Evolutionary conservation across 2,888 invertebrate species (phyloP).

Genomic region (Hymenopus coronatus): DNA sequence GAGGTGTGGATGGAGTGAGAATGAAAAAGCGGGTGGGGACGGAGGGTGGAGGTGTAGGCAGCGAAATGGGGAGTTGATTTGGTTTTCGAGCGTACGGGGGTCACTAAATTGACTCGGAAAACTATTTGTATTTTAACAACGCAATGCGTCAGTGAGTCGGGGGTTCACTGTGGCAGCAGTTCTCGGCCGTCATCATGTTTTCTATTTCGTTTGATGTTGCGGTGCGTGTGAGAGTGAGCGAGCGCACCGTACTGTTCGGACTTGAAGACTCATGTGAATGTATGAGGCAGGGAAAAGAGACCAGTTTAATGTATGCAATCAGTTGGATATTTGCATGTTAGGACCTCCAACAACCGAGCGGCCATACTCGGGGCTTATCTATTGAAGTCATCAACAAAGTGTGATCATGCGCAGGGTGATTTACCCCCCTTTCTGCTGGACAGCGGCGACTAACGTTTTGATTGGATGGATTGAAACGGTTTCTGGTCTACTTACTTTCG

Average conservation of each 20-base stretch:
- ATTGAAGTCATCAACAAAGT: conserved; percentile 24
- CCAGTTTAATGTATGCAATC: conserved; percentile 30
- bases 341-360: background rate
- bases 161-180: background rate
- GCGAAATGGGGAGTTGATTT: conserved; percentile 21
- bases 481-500: background rate
- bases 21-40: background rate
- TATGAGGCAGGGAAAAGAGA: conserved; percentile 6
- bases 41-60: background rate
- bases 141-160: background rate
- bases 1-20: background rate
- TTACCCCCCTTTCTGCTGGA: background rate
- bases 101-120: conserved; percentile 25
- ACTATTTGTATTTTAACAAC: conserved; percentile 25
- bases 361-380: conserved; percentile 14
- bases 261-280: conserved; percentile 21
- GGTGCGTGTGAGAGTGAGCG: conserved; percentile 1
- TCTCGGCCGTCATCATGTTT: background rate
- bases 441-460: conserved; percentile 8
- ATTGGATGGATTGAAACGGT: conserved; percentile 15
- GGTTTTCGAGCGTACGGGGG: conserved; percentile 17
- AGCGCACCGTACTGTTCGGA: background rate
- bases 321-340: conserved; percentile 22
- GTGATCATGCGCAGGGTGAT: conserved; percentile 17
- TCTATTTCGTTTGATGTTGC: conserved; percentile 20